These are phyloP conservation scores for Accipiter fasciatus DNA, from an alignment of 2,797 vertebrate species.

Conservation along the genomic window DNA sequence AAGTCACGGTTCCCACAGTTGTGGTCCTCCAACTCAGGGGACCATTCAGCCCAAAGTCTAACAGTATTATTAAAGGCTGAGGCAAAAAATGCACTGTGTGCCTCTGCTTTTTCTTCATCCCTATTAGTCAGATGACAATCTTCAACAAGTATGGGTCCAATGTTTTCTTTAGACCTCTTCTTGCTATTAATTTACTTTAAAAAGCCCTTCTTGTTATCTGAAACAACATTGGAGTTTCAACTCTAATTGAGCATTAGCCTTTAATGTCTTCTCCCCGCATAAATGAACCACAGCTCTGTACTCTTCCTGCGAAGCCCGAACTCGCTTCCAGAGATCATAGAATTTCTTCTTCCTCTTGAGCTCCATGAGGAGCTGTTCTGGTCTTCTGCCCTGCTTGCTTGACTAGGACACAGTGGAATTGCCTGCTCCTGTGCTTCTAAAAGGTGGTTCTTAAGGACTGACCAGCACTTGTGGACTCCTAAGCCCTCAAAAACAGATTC, in stretches of 20 bases:
- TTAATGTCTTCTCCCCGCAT: neutral
- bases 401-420: too few relatives aligned
- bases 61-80: neutral
- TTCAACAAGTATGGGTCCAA: too few relatives aligned
- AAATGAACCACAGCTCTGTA: neutral
- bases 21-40: neutral
- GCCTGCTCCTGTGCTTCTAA: too few relatives aligned
- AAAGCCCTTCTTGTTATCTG: neutral
- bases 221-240: neutral
- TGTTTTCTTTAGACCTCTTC: neutral
- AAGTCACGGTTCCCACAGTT: too few relatives aligned
- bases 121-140: too few relatives aligned
- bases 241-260: too few relatives aligned
- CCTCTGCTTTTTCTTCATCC: too few relatives aligned
- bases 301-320: neutral
- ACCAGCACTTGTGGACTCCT: too few relatives aligned
- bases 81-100: neutral
- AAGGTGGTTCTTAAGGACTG: too few relatives aligned
- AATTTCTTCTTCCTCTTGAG: neutral
- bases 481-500: too few relatives aligned
- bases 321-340: neutral
- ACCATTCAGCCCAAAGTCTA: neutral
- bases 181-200: neutral
- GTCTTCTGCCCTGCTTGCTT: too few relatives aligned
- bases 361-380: neutral